phyloP scores from a whole-genome alignment of 2,113 vertebrate genomes.

The Lepidothrix coronata region DNA sequence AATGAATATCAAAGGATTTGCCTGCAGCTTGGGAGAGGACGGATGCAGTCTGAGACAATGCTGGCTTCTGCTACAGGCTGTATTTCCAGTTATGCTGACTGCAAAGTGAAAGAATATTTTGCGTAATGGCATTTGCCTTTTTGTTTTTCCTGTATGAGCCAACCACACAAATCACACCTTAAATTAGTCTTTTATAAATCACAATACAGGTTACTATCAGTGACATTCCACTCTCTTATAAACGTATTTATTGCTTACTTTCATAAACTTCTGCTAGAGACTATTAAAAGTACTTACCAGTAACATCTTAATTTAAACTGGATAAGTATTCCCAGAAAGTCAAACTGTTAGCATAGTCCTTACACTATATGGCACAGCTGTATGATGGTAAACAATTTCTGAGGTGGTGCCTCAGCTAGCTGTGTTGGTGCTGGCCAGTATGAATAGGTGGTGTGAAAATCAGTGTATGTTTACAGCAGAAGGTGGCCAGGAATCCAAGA shows the following conservation, averaged over 20 bases:
- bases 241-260: not conserved
- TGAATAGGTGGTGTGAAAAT: not conserved
- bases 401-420: not conserved
- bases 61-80: not conserved
- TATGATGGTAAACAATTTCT: not conserved
- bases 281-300: not conserved
- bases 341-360: not conserved
- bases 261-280: not conserved
- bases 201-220: not conserved
- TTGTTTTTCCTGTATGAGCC: not conserved
- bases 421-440: not conserved
- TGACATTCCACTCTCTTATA: not conserved
- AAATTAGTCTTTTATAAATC: not conserved
- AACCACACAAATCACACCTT: not conserved
- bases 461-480: not conserved
- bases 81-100: not conserved
- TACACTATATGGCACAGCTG: not conserved
- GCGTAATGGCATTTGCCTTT: not conserved
- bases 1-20: slow-evolving; percentile 1
- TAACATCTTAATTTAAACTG: not conserved
- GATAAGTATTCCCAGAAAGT: not conserved
- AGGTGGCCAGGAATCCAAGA: not conserved
- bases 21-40: not conserved
- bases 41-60: not conserved
- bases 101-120: slow-evolving; percentile 8